Evolutionary conservation across 2,888 invertebrate genomes (phyloP).

Genomic region (Trichopria drosophilae): DNA sequence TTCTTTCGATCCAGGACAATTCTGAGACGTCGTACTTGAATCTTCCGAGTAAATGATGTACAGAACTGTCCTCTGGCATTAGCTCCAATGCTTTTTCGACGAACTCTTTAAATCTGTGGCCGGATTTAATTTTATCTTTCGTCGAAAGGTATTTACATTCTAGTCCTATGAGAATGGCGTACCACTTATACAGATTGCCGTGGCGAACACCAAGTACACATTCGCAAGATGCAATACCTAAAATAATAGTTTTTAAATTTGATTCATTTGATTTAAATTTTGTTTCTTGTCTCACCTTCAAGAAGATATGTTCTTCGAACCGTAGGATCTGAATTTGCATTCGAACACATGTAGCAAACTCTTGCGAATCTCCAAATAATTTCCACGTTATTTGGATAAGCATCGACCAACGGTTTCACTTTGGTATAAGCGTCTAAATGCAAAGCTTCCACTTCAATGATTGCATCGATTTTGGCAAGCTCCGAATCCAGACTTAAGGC

Average conservation of each 20-base stretch:
- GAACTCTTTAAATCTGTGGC: slow-evolving; percentile 69
- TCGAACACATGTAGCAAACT: slow-evolving; percentile 46
- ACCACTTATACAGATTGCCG: slow-evolving; percentile 73
- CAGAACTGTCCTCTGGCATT: slow-evolving; percentile 64
- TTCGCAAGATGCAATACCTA: slow-evolving; percentile 64
- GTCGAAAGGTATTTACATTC: slow-evolving; percentile 65
- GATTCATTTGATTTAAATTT: slow-evolving; percentile 4
- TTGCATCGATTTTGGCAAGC: slow-evolving; percentile 42
- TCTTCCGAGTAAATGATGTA: slow-evolving; percentile 71
- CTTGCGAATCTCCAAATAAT: slow-evolving; percentile 53
- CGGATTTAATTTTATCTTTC: slow-evolving; percentile 69
- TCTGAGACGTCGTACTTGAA: slow-evolving; percentile 69
- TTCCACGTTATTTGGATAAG: slow-evolving; percentile 47
- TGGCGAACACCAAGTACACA: slow-evolving; percentile 61
- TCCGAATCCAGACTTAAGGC: slow-evolving; percentile 41
- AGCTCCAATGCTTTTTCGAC: slow-evolving; percentile 67
- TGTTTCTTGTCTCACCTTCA: slow-evolving; percentile 43
- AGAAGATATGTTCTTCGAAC: slow-evolving; percentile 39
- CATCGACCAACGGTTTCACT: slow-evolving; percentile 42
- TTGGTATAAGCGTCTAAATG: slow-evolving; percentile 40
- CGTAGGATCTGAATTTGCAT: slow-evolving; percentile 34
- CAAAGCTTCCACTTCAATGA: slow-evolving; percentile 38
- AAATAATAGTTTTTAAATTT: slow-evolving; percentile 14
- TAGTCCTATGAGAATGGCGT: slow-evolving; percentile 69
- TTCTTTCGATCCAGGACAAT: slow-evolving; percentile 69